phyloP scores from a whole-genome alignment of 1,140 invertebrate species.

The Zaprionus camerounensis region DNA sequence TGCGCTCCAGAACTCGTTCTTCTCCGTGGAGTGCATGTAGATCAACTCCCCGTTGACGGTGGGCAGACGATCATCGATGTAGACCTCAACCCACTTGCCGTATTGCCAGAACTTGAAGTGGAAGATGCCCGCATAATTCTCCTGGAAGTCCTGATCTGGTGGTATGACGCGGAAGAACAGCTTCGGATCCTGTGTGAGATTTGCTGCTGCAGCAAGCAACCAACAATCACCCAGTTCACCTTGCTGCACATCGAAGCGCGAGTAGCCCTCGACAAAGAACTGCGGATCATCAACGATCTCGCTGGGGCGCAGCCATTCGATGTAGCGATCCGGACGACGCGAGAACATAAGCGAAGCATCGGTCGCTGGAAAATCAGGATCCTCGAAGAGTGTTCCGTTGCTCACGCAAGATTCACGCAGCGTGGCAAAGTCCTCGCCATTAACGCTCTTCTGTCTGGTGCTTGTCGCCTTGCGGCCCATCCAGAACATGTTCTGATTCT shows the following conservation, averaged over 20 bases:
- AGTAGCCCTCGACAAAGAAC: conserved; percentile 97
- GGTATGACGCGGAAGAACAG: conserved; percentile 98
- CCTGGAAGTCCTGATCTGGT: conserved; percentile 96
- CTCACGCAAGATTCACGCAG: conserved; percentile 89
- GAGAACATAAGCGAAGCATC: conserved; percentile 93
- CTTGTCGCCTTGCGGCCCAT: conserved; percentile 71
- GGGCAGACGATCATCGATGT: conserved; percentile 97
- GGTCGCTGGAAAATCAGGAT: conserved; percentile 93
- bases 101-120: conserved; percentile 99
- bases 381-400: conserved; percentile 92
- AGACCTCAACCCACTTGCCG: conserved; percentile 95
- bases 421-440: conserved; percentile 88
- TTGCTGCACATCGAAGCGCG: conserved; percentile 98
- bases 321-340: conserved; percentile 89
- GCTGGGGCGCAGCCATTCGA: conserved; percentile 93
- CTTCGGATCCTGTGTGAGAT: conserved; percentile 94
- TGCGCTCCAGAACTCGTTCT: conserved; percentile 98
- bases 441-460: conserved; percentile 64
- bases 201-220: conserved; percentile 97
- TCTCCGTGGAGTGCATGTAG: conserved; percentile 96
- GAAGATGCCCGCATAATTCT: conserved; percentile 96
- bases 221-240: conserved; percentile 99
- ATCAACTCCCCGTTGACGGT: conserved; percentile 95
- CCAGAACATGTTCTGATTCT: conserved; percentile 80
- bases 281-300: conserved; percentile 95